Percentiles rank a stretch among this genome's conserved stretches.
These are phyloP conservation scores for Charaxes varanes DNA, from an alignment of 1,140 invertebrate genomes.

Conservation along the genomic window DNA sequence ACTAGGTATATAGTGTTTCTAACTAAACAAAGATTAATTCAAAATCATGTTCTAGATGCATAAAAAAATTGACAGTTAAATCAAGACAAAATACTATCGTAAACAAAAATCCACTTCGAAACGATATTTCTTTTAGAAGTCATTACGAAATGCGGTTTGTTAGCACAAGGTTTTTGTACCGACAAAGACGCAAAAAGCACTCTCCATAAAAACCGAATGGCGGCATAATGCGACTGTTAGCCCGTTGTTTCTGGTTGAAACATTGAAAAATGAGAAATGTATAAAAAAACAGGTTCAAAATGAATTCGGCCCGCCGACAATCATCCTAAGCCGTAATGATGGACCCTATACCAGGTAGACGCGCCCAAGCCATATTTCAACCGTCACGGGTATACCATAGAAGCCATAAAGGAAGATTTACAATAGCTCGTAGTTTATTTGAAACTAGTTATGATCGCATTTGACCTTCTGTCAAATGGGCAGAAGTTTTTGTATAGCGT, in stretches of 20 bases:
- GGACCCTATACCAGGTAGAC: constrained; percentile 65
- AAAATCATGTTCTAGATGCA: too few species aligned
- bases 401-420: constrained; percentile 65
- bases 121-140: constrained; percentile 6
- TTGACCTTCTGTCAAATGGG: constrained; percentile 52
- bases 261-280: constrained; percentile 34
- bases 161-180: constrained; percentile 18
- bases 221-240: constrained; percentile 13
- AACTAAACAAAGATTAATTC: too few species aligned
- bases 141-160: constrained; percentile 15
- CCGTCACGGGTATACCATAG: constrained; percentile 49
- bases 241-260: constrained; percentile 34
- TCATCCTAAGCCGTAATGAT: constrained; percentile 57
- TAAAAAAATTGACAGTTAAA: constrained; percentile 1
- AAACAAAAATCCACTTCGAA: not conserved
- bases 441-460: constrained; percentile 55
- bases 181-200: constrained; percentile 15
- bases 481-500: constrained; percentile 56
- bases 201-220: constrained; percentile 21
- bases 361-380: constrained; percentile 63
- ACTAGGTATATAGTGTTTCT: too few species aligned
- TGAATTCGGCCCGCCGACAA: constrained; percentile 60
- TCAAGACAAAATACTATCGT: not conserved
- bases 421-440: constrained; percentile 51
- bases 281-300: constrained; percentile 49